Conservation (phyloP, 2,888 invertebrate species). For the Tipula lateralis region DNA sequence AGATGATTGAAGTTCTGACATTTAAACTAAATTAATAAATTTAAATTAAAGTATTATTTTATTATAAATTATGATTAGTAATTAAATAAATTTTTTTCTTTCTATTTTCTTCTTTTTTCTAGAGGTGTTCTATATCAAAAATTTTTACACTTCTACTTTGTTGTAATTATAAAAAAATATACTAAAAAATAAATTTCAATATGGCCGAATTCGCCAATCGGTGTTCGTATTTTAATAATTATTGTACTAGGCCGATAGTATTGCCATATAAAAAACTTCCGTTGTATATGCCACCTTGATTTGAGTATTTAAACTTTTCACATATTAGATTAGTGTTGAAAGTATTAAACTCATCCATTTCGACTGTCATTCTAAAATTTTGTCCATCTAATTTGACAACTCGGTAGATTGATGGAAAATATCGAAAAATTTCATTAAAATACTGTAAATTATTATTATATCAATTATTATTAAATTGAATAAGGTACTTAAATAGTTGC, state of each 20-base stretch:
- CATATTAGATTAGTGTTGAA: not conserved
- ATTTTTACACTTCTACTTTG: slow-evolving; percentile 3
- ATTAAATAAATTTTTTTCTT: slow-evolving; percentile 25
- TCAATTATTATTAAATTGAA: not conserved
- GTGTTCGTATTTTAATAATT: not conserved
- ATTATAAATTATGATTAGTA: slow-evolving; percentile 19
- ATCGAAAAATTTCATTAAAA: not conserved
- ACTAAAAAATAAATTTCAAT: slow-evolving; percentile 26
- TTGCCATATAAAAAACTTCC: not conserved
- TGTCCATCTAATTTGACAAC: not conserved
- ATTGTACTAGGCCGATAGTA: not conserved
- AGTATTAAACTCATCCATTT: not conserved
- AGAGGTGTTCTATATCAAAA: not conserved
- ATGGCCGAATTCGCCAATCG: slow-evolving; percentile 20
- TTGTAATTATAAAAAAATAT: slow-evolving; percentile 4
- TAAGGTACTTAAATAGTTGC: not conserved
- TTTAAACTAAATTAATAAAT: slow-evolving; percentile 52
- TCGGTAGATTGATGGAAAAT: not conserved
- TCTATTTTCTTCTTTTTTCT: slow-evolving; percentile 24
- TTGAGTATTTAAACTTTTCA: not conserved
- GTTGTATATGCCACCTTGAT: not conserved
- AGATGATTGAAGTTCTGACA: slow-evolving; percentile 94
- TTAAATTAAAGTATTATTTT: slow-evolving; percentile 7
- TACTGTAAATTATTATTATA: not conserved
- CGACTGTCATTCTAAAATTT: not conserved